Base-by-base conservation (phyloP, 2,113 vertebrate genomes). In the Laticauda colubrina region DNA sequence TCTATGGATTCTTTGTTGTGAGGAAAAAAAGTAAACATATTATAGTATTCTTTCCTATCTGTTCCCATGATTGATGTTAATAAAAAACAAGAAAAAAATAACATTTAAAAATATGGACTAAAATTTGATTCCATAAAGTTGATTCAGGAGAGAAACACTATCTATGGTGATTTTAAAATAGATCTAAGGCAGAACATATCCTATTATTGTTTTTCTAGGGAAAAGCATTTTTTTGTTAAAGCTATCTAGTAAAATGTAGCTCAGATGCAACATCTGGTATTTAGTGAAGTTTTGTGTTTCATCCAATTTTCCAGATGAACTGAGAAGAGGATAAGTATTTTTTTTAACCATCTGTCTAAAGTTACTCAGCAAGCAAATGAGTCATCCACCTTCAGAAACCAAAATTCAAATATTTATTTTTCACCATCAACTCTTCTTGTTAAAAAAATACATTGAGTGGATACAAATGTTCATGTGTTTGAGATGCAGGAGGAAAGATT, bases 231-330 rank as follows among this genome's bases (percentile, higher is more conserved):
- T 92, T 94, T 26, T 88, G 93, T 93, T 54, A 91, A 57, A 57
- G 15, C 94, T 91, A 85, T 8, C n/a, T 91, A 89, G 93, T 85
- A 96, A 96, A 94, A 94, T 87, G 93, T 91, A 85, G 64, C 93
- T 93, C 81, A 90, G 87, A 91, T 87, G 88, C 24, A 96, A 86
- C 53, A 93, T 95, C 90, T 95, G 91, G 39, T 94, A 85, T 93
- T 87, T 93, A 94, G 95, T 26, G 14, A 96, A 87, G 45, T 91
- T 53, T 93, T 93, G 89, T 90, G 85, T 94, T 90, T 89, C 93
- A 93, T 94, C 53, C 92, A 91, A 55, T 88, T 94, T 94, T 96
- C 89, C 90, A 94, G 55, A 57, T 92, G 91, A 92, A 94, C 43
- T 81, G 89, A 87, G 26, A 89, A 93, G 93, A 45, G 39, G 53